Evolutionary conservation across 2,113 vertebrate genomes (phyloP), one percentile per base, ranked within the genome.

Genomic region (Anseranas semipalmata): DNA sequence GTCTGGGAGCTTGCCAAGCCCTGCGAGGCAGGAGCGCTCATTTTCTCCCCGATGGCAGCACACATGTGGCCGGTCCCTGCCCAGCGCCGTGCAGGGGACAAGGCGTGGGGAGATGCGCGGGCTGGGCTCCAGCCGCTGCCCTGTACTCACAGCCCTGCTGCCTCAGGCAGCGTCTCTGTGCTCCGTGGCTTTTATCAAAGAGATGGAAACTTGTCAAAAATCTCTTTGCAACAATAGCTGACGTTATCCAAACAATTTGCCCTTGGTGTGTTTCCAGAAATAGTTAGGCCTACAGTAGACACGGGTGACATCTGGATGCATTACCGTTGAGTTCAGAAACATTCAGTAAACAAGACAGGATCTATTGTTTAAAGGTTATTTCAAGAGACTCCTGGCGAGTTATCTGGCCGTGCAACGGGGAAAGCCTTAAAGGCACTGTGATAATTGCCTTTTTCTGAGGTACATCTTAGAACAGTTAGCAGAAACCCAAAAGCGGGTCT

Each of bases 201-300:
- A 90, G 93, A 85, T 55, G 84, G 86, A 87, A 96, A 94, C 85
- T 94, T 86, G 94, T 96, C 94, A 90, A 85, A 85, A 55, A 87
- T 91, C 82, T 76, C 59, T 80, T 60, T 20, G 83, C 84, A 76
- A 80, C 84, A 14, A 21, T 68, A 76, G 95, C 89, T 96, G 94
- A 96, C 87, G 53, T 84, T 90, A 96, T 32, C 91, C 94, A 9
- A 90, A 79, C 88, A 60, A 81, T 95, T 93, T 90, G 96, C 95
- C 95, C 92, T 92, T 85, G 88, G 93, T 95, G 90, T 58, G 71
- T 97, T 96, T 93, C 96, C 96, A 93, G 94, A 97, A 96, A 94
- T 95, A 97, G 97, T 90, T 48, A 39, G 89, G 92, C 75, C 93
- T 87, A 43, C 52, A 5, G 89, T 81, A 92, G 85, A 73, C 89